Conservation (phyloP, 2,888 invertebrate genomes). For the Drosophila setosimentum region DNA sequence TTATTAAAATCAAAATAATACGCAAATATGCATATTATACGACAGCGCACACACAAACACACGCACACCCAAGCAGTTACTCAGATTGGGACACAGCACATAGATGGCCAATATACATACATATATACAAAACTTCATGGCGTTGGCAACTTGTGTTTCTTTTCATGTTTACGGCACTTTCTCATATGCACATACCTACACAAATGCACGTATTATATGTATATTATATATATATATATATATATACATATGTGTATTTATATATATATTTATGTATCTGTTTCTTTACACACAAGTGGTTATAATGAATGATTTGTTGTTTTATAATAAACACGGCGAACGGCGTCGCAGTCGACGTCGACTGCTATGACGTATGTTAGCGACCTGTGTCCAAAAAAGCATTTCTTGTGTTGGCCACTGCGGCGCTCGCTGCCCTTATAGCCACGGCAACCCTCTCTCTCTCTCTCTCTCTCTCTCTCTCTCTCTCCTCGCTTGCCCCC, state of each 20-base stretch:
- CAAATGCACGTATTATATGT: background rate
- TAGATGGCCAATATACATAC: slow-evolving; percentile 31
- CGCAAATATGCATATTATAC: slow-evolving; percentile 80
- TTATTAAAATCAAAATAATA: slow-evolving; percentile 84
- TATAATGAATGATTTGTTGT: slow-evolving; percentile 84
- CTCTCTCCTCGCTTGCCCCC: background rate
- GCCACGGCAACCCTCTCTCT: slow-evolving; percentile 39
- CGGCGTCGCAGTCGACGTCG: slow-evolving; percentile 59
- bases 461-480: background rate
- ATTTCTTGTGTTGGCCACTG: slow-evolving; percentile 47
- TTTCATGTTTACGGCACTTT: slow-evolving; percentile 81
- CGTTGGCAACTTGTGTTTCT: slow-evolving; percentile 66
- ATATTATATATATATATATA: slow-evolving; percentile 16
- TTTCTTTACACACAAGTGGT: slow-evolving; percentile 72
- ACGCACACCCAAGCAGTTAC: slow-evolving; percentile 7
- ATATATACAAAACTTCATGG: slow-evolving; percentile 42
- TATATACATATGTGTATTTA: slow-evolving; percentile 1
- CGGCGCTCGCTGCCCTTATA: slow-evolving; percentile 56
- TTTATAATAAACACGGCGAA: slow-evolving; percentile 83
- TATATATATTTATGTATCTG: slow-evolving; percentile 24
- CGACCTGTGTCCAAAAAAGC: slow-evolving; percentile 45
- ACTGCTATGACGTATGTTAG: slow-evolving; percentile 68
- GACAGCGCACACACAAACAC: slow-evolving; percentile 46
- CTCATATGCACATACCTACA: slow-evolving; percentile 52
- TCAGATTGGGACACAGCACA: slow-evolving; percentile 31